These are phyloP conservation scores for Varanus komodoensis DNA, from an alignment of 2,113 vertebrate genomes.

Conservation along the genomic window DNA sequence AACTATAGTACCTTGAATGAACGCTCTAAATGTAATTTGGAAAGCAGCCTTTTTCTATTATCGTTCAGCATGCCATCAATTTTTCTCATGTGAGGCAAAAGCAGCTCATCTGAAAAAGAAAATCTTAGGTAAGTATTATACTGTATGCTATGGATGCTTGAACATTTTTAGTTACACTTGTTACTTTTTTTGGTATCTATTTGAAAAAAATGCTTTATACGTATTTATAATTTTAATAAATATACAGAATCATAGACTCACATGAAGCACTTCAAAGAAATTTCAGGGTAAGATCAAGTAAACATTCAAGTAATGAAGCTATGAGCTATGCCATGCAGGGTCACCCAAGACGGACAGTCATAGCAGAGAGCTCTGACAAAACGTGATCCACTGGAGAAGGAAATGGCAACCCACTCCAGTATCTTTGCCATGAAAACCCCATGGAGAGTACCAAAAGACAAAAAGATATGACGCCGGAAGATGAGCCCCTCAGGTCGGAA, in stretches of 20 bases:
- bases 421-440: no score
- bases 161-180: not conserved
- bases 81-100: slow-evolving; percentile 96
- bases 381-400: no score
- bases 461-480: no score
- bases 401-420: no score
- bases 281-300: slow-evolving; percentile 11
- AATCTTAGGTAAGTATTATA: not conserved
- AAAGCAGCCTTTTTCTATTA: slow-evolving; percentile 91
- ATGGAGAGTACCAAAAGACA: no score
- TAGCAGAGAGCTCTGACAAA: no score
- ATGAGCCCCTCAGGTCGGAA: no score
- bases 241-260: not conserved
- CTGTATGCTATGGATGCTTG: not conserved
- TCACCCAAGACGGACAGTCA: no score
- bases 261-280: not conserved
- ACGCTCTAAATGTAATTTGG: slow-evolving; percentile 90
- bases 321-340: no score
- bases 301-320: not conserved
- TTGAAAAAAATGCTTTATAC: not conserved
- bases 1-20: slow-evolving; percentile 89
- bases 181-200: not conserved
- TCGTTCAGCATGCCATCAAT: slow-evolving; percentile 96
- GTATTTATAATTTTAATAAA: not conserved
- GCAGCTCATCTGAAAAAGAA: slow-evolving; percentile 87